Evolutionary conservation across 2,797 vertebrate species (phyloP).

Genomic region (Propithecus perrieri): DNA sequence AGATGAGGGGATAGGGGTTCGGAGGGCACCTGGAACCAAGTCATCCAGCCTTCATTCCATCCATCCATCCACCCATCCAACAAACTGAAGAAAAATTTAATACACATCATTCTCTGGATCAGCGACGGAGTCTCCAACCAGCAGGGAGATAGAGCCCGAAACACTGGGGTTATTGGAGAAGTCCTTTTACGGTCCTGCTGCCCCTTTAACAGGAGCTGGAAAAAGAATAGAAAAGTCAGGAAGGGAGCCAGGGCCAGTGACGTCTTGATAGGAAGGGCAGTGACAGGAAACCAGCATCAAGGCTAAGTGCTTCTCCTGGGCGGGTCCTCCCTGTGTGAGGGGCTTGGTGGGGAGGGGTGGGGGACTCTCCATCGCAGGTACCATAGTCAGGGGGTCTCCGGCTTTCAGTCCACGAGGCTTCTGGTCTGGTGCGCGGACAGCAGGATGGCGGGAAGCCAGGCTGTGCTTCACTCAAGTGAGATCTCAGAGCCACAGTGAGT

Average conservation of each 20-base stretch:
- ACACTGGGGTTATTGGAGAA: not conserved
- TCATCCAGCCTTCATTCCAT: not conserved
- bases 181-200: not conserved
- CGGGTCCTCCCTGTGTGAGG: not conserved
- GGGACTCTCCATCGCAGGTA: not conserved
- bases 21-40: not conserved
- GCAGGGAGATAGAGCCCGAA: not conserved
- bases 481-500: not conserved
- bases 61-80: not conserved
- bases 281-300: not conserved
- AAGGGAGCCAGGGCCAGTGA: constrained; percentile 25
- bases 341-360: not conserved
- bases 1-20: not conserved
- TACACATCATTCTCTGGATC: not conserved
- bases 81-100: not conserved
- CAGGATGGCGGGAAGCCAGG: not conserved
- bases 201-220: not conserved
- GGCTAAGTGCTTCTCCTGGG: not conserved
- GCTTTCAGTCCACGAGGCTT: not conserved
- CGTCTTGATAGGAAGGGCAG: constrained; percentile 25
- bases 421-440: not conserved
- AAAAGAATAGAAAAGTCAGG: not conserved
- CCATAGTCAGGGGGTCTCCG: not conserved
- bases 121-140: not conserved
- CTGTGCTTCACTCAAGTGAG: not conserved